Evolutionary conservation across 2,797 vertebrate species (phyloP), one percentile per base, ranked within the genome.

Genomic region (Etheostoma perlongum): DNA sequence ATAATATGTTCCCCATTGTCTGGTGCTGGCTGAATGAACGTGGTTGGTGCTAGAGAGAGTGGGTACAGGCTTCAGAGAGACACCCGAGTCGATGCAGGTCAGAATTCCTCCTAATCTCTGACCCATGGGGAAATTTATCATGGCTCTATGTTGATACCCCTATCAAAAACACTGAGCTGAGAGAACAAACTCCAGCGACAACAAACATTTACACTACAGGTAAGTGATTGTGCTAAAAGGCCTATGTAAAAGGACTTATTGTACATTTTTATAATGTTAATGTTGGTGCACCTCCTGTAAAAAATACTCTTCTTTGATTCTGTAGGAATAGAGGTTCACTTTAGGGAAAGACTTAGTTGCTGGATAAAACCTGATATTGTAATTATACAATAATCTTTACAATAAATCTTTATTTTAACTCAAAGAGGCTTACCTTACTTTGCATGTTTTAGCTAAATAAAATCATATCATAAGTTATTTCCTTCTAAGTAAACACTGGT

Each of bases 1-100:
- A 92, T 91, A 93, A 88, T 90, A 87, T 85, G 86, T 93, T 95
- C 83, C 82, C 88, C 83, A 93, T 94, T 92, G 92, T 93, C 82
- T 82, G 33, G 47, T 78, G 73, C 91, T 79, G 83, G 76, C 67
- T 83, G 75, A 92, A 83, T 63, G 51, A 78, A 85, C 74, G 83
- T 86, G 83, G 87, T 83, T 92, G 89, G 76, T 69, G 71, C 82
- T 84, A 61, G 63, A 40, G 6, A 27, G 42, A 12, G 74, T 67
- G 69, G 58, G 72, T 49, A 40, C 75, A 63, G 80, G 68, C 77
- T 86, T 74, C 57, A 89, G 71, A 89, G 77, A 78, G 60, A 78
- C 70, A 82, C 74, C 67, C 5, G 83, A 92, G 82, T 90, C 73
- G 33, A 75, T 36, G 69, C 67, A 84, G 81, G 81, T 80, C 79